Base-by-base conservation (phyloP, 2,797 vertebrate species). In the Rhabdophis nuchalis region DNA sequence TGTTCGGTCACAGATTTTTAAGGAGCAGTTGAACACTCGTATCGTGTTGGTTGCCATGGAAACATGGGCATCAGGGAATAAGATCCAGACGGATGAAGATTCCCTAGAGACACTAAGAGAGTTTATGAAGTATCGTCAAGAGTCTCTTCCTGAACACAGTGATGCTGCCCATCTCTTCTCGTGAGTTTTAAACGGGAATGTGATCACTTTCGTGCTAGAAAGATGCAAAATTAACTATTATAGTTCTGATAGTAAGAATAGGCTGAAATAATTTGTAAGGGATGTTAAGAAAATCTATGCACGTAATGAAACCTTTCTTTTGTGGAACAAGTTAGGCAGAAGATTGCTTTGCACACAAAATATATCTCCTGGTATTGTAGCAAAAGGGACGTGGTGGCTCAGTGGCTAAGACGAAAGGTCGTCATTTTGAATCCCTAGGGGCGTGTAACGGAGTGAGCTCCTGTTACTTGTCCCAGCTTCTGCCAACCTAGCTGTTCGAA, bases 11-110 rank as follows among this genome's bases (percentile, higher is more conserved):
- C 87, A 99, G 99, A 98, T 99, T 96, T 99, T 98, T 96, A 99
- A 98, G 97, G 98, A 99, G 90, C 99, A 99, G 96, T 97, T 99
- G 94, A 99, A 99, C 96, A 99, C 99, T 0, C 98, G 98, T 92
- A 98, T 99, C 29, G 98, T 99, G 94, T 97, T 99, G 95, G 98
- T 99, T 86, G 98, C 98, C 96, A 99, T 99, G 99, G 99, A 99
- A 97, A 99, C 98, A 0, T 99, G 99, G 99, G 98, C 98, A 41
- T 98, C 98, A 0, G 98, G 98, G 95, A 98, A 99, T 94, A 98
- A 98, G 97, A 98, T 99, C 95, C 97, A 98, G 1, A 96, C 98
- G 68, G 98, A 97, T 20, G 97, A 97, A 12, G 98, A 99, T 95
- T 98, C 99, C 12, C 94, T 99, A 96, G 97, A 98, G 94, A 98